Conservation (phyloP, 2,888 invertebrate genomes). For the Erebia palarica region DNA sequence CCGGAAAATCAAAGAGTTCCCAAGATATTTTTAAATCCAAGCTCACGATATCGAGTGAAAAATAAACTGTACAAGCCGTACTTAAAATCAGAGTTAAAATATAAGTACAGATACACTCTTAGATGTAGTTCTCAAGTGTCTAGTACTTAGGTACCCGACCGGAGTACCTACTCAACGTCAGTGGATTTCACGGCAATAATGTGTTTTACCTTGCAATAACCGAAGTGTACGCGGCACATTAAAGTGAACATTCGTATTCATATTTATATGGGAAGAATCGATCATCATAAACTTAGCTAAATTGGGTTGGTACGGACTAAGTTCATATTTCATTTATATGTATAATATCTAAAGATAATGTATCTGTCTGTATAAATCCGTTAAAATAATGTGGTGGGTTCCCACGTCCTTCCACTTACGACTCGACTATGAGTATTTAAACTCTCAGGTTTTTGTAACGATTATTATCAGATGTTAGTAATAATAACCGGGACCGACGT, state of each 20-base stretch:
- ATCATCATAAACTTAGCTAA: conserved; percentile 22
- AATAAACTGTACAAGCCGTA: not conserved
- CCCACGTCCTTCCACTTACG: too few relatives aligned
- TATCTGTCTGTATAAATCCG: too few relatives aligned
- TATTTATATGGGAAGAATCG: conserved; percentile 26
- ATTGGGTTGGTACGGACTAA: not conserved
- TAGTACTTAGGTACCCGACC: conserved; percentile 13
- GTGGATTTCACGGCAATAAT: conserved; percentile 18
- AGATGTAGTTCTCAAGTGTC: conserved; percentile 4
- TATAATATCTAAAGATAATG: too few relatives aligned
- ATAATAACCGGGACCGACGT: too few relatives aligned
- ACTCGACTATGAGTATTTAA: too few relatives aligned
- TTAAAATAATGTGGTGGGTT: too few relatives aligned
- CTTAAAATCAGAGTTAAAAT: conserved; percentile 4
- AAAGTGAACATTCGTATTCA: conserved; percentile 32
- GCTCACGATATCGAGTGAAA: too few relatives aligned
- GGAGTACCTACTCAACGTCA: conserved; percentile 17
- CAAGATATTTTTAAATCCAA: not conserved
- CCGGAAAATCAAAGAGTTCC: too few relatives aligned
- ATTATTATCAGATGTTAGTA: too few relatives aligned
- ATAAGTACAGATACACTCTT: not conserved
- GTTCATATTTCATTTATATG: too few relatives aligned
- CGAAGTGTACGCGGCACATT: conserved; percentile 22
- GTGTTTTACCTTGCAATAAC: conserved; percentile 26
- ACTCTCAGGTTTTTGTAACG: too few relatives aligned